Base-by-base conservation (phyloP, 2,113 vertebrate genomes). In the Sterrhoptilus dennistouni region DNA sequence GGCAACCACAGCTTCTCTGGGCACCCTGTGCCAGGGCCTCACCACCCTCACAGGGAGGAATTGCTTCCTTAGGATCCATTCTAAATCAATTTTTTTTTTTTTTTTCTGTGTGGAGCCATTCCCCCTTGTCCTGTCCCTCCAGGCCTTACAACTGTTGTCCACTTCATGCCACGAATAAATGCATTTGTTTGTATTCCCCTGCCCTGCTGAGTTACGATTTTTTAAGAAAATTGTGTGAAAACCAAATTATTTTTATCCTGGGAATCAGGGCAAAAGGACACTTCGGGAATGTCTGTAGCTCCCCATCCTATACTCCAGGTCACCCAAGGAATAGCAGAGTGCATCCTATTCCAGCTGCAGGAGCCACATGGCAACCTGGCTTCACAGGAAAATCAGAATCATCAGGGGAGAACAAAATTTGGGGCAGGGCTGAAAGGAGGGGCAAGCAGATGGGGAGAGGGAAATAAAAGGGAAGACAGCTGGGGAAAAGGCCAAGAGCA, bases 231-330 rank as follows among this genome's bases (percentile, higher is more conserved):
- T 13, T 50, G 20, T 14, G 25, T 69, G 49, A 65, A 87, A 77
- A 20, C 0, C 22, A 40, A 5, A 49, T 33, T 6, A 2, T 60
- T 79, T 60, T 44, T 25, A 60, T 76, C 12, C 31, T 2, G 2
- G 44, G 23, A 83, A 71, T 44, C 2, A 23, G n/a, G 27, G 36
- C 5, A 47, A 40, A 90, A 70, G 23, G 70, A 2, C 31, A 40
- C 27, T 72, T 64, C 4, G 28, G 57, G 27, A 45, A 74, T 70
- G 61, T 36, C n/a, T 61, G 4, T 18, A 77, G 9, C 45, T 89
- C 66, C 31, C n/a, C 22, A n/a, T 57, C 10, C 4, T 15, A 6
- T 11, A 5, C 38, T 79, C 15, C 49, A 52, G 53, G 49, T 47
- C 16, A 52, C 36, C 31, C 29, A 42, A n/a, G 81, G 29, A 19